A percentile compares a stretch with the other conserved stretches of the same genome.
Conservation (phyloP, 2,797 vertebrate genomes). For the Heterohyrax brucei region DNA sequence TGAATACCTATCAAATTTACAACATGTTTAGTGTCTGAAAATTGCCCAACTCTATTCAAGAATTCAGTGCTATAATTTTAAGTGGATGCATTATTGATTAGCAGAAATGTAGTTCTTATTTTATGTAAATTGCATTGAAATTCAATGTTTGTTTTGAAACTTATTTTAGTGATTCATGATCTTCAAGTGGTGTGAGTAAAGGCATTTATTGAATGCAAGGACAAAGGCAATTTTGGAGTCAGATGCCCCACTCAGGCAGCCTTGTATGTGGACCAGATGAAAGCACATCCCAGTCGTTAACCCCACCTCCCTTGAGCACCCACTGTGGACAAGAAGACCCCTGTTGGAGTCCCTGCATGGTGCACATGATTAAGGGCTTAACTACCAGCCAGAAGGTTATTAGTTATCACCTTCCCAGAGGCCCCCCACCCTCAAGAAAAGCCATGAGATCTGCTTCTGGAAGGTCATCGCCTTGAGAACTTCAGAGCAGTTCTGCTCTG, state of each 20-base stretch:
- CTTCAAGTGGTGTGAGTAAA: not conserved
- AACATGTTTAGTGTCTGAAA: not conserved
- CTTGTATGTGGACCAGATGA: not conserved
- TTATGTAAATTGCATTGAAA: not conserved
- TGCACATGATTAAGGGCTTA: no score
- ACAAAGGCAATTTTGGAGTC: not conserved
- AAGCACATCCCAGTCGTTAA: not conserved
- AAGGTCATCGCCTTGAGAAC: no score
- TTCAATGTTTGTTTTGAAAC: not conserved
- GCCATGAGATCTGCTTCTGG: no score
- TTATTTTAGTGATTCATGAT: constrained; percentile 17
- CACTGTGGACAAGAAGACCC: not conserved
- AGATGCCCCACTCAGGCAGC: not conserved
- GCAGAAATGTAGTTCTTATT: not conserved
- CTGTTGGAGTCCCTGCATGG: no score
- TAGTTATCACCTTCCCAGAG: no score
- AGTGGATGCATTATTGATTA: not conserved
- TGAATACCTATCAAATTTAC: not conserved
- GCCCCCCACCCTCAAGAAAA: no score
- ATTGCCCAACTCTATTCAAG: not conserved
- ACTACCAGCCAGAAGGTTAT: no score
- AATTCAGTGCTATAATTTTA: constrained; percentile 40
- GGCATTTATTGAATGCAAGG: constrained; percentile 17
- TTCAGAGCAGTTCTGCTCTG: no score
- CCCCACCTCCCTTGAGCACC: not conserved